Percentiles rank a stretch among this genome's conserved stretches.
Evolutionary conservation across 1,140 invertebrate genomes (phyloP).

Genomic region (Diachasma alloeum): DNA sequence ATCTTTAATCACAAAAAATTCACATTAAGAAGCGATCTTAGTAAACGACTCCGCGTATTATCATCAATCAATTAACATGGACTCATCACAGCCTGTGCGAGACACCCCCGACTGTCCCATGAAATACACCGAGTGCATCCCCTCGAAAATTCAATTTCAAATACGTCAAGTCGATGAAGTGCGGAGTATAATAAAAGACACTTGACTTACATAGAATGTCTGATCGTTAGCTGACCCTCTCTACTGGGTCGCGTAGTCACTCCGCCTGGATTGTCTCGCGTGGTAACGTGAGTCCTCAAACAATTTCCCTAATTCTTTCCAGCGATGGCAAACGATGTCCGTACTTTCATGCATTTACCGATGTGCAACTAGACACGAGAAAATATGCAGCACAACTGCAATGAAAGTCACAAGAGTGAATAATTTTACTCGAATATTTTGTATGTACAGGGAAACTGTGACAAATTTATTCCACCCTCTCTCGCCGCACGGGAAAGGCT

Average conservation of each 20-base stretch:
- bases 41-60: no score
- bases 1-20: no score
- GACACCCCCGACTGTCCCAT: no score
- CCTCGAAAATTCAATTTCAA: no score
- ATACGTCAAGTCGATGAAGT: no score
- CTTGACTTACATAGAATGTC: constrained; percentile 1
- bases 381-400: not conserved
- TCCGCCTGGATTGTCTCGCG: constrained; percentile 5
- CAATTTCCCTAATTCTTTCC: not conserved
- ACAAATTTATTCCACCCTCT: not conserved
- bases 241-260: constrained; percentile 1
- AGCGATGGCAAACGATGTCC: no score
- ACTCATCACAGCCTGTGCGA: no score
- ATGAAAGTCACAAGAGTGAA: not conserved
- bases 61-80: no score
- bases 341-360: not conserved
- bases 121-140: no score
- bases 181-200: not conserved
- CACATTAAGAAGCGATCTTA: no score
- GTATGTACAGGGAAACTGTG: not conserved
- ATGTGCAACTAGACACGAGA: not conserved
- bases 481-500: not conserved
- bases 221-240: constrained; percentile 9
- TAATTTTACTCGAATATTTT: not conserved
- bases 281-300: not conserved